These are phyloP conservation scores for Gavialis gangeticus DNA, from an alignment of 2,113 vertebrate genomes.

Conservation along the genomic window DNA sequence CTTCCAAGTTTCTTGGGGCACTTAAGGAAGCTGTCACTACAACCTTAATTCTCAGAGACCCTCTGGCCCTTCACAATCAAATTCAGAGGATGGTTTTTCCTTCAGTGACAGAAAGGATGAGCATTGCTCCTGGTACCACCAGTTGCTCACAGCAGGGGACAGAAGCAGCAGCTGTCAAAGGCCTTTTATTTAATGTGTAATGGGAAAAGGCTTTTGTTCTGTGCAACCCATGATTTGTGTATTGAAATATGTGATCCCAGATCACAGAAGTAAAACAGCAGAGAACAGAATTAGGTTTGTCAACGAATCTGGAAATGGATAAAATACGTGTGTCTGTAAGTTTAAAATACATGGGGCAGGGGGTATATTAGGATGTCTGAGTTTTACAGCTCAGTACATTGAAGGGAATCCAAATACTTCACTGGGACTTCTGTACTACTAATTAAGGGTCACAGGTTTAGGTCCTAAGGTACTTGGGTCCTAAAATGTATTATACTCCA, in stretches of 20 bases:
- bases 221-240: background rate
- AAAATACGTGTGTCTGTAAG: background rate
- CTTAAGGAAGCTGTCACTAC: background rate
- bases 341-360: background rate
- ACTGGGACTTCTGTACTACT: fast-evolving
- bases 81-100: background rate
- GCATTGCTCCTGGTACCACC: background rate
- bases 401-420: fast-evolving
- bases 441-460: background rate
- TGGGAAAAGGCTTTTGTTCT: constrained; percentile 3
- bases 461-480: background rate
- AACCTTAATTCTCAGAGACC: background rate
- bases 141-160: constrained; percentile 20
- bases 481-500: background rate
- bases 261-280: background rate
- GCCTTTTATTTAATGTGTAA: background rate
- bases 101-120: background rate
- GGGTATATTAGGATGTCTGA: background rate
- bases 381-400: background rate
- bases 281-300: background rate
- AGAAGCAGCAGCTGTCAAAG: background rate
- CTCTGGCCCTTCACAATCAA: background rate
- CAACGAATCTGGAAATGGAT: background rate
- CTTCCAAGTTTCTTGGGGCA: background rate
- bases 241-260: background rate